Evolutionary conservation across 1,140 invertebrate genomes (phyloP), one percentile per base, ranked within the genome.

Genomic region (Aphaenogaster ashmeadi): DNA sequence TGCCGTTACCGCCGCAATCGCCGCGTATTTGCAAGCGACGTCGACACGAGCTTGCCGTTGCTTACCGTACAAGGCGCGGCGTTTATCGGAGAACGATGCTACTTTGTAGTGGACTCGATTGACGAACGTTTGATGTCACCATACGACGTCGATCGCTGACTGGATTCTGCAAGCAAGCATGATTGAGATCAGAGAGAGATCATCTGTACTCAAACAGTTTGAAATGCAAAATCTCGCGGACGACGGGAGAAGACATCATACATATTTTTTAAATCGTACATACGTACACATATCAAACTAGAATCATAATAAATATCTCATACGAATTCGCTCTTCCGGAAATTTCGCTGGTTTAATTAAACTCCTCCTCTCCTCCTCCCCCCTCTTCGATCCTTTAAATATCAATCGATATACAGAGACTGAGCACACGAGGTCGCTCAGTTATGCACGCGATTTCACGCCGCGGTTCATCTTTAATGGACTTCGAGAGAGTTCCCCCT

Each of bases 101-200:
- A 44, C 21, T 72, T 54, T 72, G 50, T 47, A 54, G 27, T 27
- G 27, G 11, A 75, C n/a, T 56, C 69, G 54, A 41, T 84, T 38
- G 71, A 44, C 54, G 38, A 74, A 52, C 80, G 80, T 84, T 84
- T 75, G 69, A 84, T 60, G 80, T 62, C 13, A 81, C 78, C 60
- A 41, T 36, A 21, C n/a, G 13, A 36, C 38, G 52, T 81, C 38
- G 52, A 81, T 41, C 52, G 52, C 33, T n/a, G 27, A 58, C 18
- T 27, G 67, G 67, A 72, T 72, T 83, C 5, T 44, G n/a, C 38
- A 18, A 33, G 27, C 58, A 36, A 66, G 36, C 8, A 21, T 44
- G 79, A 81, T 56, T 56, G 9, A 56, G 36, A 83, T 72, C 52
- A 75, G n/a, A 74, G 71, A 60, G 41, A n/a, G 18, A 60, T 66